These are phyloP conservation scores for Blomia tropicalis DNA, from an alignment of 2,888 invertebrate species.

Conservation along the genomic window DNA sequence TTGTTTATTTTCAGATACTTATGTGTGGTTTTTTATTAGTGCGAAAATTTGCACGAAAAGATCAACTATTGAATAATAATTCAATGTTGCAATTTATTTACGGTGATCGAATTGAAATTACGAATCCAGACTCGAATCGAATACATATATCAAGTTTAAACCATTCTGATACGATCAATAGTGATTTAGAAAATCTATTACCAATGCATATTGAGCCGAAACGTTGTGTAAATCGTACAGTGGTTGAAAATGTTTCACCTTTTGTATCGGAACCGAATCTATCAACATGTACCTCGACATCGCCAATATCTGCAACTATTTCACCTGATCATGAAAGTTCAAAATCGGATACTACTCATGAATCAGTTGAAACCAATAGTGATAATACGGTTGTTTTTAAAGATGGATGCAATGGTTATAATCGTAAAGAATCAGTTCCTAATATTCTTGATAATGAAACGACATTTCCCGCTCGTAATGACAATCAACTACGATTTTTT, in stretches of 20 bases:
- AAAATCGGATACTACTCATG: neutral
- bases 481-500: neutral
- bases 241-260: neutral
- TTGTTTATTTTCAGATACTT: neutral
- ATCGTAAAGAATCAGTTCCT: neutral
- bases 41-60: neutral
- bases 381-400: neutral
- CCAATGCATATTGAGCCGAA: slow-evolving; percentile 5
- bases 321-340: too few relatives aligned
- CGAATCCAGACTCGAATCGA: neutral
- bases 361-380: neutral
- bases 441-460: neutral
- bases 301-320: neutral
- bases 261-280: neutral
- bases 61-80: too few relatives aligned
- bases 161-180: neutral
- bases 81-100: slow-evolving; percentile 28
- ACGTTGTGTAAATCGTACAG: too few relatives aligned
- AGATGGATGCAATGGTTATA: too few relatives aligned
- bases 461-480: neutral
- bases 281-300: neutral
- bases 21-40: neutral
- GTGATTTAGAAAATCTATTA: neutral
- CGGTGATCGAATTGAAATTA: slow-evolving; percentile 20
- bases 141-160: neutral